Percentiles rank a stretch among this genome's conserved stretches.
Conservation (phyloP, 64 coral and sea anemone species). For the Actinia equina region DNA sequence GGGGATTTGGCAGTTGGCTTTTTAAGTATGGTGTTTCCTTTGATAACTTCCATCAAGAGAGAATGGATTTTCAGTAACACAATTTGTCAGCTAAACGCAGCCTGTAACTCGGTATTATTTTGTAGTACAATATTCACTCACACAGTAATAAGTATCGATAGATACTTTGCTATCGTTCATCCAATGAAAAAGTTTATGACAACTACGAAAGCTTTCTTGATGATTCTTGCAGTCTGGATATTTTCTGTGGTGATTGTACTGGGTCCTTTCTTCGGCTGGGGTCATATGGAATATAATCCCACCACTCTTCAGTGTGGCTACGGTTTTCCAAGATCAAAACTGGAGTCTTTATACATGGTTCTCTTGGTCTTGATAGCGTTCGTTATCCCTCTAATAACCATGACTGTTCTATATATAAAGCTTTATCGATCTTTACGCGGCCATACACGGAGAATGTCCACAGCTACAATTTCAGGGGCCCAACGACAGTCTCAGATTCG, state of each 20-base stretch:
- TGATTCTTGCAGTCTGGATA: constrained; percentile 62
- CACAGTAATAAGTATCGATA: constrained; percentile 78
- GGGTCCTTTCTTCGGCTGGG: constrained; percentile 84
- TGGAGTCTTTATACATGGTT: constrained; percentile 67
- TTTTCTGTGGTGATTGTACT: constrained; percentile 52
- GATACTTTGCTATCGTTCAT: constrained; percentile 74
- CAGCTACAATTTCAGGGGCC: constrained; percentile 37
- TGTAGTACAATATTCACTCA: constrained; percentile 84
- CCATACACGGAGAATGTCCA: constrained; percentile 67
- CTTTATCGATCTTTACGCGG: constrained; percentile 55
- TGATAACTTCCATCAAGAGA: constrained; percentile 56
- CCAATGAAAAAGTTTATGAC: constrained; percentile 83
- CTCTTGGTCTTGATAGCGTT: constrained; percentile 59
- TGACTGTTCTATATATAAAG: constrained; percentile 65
- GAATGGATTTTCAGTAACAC: constrained; percentile 46
- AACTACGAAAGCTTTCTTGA: constrained; percentile 51
- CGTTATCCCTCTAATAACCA: constrained; percentile 58
- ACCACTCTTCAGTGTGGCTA: constrained; percentile 84
- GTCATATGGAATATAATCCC: constrained; percentile 53
- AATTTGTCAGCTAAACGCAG: constrained; percentile 67
- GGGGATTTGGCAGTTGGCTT: constrained; percentile 76
- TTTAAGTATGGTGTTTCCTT: constrained; percentile 60
- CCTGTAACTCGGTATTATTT: constrained; percentile 70
- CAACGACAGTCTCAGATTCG: constrained; percentile 49
- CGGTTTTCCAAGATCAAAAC: constrained; percentile 55